Base-by-base conservation (phyloP, 2,888 invertebrate genomes). In the Polylopha cassiicola region DNA sequence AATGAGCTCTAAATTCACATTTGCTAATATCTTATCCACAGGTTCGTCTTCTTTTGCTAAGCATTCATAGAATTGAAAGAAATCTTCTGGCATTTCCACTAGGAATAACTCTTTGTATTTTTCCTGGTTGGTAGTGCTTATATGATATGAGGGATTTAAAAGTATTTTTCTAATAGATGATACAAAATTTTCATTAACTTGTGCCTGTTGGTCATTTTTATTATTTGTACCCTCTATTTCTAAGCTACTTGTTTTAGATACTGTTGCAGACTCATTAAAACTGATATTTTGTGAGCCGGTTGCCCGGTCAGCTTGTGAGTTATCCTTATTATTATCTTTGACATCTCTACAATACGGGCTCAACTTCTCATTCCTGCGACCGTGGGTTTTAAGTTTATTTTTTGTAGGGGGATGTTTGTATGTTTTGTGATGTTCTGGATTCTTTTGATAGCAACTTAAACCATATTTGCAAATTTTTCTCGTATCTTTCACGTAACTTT, bases 51-150 rank as follows among this genome's bases (percentile, higher is more conserved):
- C 58, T 58, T 87, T 82, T 44, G n/a, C n/a, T n/a, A 94, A 90
- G 58, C 93, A 93, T 28, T 93, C 89, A 89, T 92, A 95, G 67
- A 97, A 94, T 39, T 89, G 82, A 58, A 90, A 96, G 70, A 97
- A 97, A 72, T 97, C 97, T n/a, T 87, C 68, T 0, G 97, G 97
- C 95, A 97, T 95, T 45, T 93, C 89, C 0, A 94, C 89, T 15
- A 95, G 72, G 71, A 96, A 97, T 50, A 93, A 89, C 37, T 91
- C 86, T 53, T 91, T 89, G 29, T 95, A 90, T 87, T 89, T 43
- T 71, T 65, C 58, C 76, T 84, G 34, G 74, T 87, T 85, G 29
- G 72, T 67, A 13, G 86, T 74, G 31, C 79, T 70, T 53, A 87
- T 67, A 58, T 86, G 70, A 43, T 55, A 69, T 58, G 69, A 49